These are phyloP conservation scores for Epinotia nisella DNA, from an alignment of 2,888 invertebrate species.

Conservation along the genomic window DNA sequence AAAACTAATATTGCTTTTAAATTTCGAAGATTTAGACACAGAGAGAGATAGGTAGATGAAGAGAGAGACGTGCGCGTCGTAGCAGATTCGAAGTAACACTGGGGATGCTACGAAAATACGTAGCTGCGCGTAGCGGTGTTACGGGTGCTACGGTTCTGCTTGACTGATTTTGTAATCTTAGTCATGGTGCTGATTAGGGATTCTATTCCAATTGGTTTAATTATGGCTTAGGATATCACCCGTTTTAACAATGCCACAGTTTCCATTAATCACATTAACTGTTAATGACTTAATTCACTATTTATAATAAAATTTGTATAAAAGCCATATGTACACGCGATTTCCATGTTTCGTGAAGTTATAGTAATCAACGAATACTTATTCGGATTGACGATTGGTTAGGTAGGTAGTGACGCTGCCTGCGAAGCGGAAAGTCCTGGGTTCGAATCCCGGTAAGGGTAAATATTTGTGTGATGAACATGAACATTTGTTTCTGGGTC, in stretches of 20 bases:
- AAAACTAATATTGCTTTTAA: conserved; percentile 40
- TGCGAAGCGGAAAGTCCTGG: too few relatives aligned
- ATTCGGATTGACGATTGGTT: too few relatives aligned
- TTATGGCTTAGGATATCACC: not conserved
- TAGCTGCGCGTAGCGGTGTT: conserved; percentile 53
- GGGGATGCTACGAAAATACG: conserved; percentile 50
- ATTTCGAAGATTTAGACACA: conserved; percentile 46
- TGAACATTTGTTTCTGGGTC: too few relatives aligned
- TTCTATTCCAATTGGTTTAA: not conserved
- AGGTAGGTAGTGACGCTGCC: too few relatives aligned
- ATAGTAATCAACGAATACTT: too few relatives aligned
- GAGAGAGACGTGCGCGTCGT: conserved; percentile 51
- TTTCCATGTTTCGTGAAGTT: too few relatives aligned
- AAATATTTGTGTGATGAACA: too few relatives aligned
- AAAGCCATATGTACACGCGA: too few relatives aligned
- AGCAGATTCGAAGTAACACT: conserved; percentile 47
- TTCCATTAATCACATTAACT: too few relatives aligned
- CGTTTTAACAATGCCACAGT: not conserved
- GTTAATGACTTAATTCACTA: too few relatives aligned
- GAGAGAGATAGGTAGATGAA: conserved; percentile 48
- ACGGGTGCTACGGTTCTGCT: conserved; percentile 31
- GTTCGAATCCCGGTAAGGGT: too few relatives aligned
- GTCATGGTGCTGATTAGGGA: not conserved
- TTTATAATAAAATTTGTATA: too few relatives aligned
- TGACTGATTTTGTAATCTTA: not conserved